phyloP scores from a whole-genome alignment of 1,140 invertebrate genomes.

The Drosophila obscura region DNA sequence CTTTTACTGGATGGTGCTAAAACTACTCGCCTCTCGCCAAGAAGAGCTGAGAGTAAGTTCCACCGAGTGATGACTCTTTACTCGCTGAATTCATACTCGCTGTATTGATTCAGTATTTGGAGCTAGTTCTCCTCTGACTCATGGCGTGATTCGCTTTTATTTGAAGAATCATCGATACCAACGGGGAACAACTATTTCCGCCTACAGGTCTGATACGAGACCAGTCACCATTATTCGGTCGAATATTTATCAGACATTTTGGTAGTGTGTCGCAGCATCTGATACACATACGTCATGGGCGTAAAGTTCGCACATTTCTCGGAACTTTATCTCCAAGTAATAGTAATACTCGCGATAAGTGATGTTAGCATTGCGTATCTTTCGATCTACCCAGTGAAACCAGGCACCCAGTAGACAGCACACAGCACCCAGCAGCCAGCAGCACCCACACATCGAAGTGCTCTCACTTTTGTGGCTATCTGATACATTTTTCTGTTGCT shows the following conservation, averaged over 20 bases:
- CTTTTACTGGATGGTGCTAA: too few species aligned
- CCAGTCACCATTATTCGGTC: constrained; percentile 19
- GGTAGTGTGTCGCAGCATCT: constrained; percentile 19
- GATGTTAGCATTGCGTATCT: constrained; percentile 40
- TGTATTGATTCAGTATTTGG: too few species aligned
- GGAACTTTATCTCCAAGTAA: constrained; percentile 54
- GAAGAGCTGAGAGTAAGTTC: too few species aligned
- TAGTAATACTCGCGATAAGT: constrained; percentile 51
- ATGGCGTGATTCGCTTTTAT: neutral
- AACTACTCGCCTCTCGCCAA: too few species aligned
- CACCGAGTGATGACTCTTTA: too few species aligned
- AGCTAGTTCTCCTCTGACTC: too few species aligned
- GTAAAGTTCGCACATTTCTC: constrained; percentile 69
- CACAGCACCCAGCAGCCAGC: constrained; percentile 18
- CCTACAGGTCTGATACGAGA: neutral
- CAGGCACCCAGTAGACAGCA: constrained; percentile 15
- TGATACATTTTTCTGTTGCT: constrained; percentile 13
- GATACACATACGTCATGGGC: constrained; percentile 61
- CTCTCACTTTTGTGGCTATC: constrained; percentile 11
- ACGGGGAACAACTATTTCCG: constrained; percentile 19
- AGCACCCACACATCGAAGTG: constrained; percentile 44
- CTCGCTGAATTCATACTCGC: too few species aligned
- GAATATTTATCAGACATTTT: constrained; percentile 13
- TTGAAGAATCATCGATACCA: constrained; percentile 1
- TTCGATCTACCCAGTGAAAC: constrained; percentile 27